These are phyloP conservation scores for Tricholauxania praeusta DNA, from an alignment of 2,888 invertebrate species.

Conservation along the genomic window DNA sequence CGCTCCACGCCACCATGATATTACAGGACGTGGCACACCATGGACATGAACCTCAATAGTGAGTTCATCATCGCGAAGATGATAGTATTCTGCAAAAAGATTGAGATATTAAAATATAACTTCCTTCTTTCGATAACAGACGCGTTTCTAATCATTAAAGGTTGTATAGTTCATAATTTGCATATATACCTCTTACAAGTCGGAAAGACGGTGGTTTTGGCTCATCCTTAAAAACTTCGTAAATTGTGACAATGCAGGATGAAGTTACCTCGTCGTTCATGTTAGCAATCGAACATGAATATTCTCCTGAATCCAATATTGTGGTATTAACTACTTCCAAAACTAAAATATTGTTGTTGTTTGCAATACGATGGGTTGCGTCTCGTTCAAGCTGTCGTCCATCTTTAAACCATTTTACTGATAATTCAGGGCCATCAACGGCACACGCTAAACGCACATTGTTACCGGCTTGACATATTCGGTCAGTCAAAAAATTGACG, in stretches of 20 bases:
- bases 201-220: constrained; percentile 82
- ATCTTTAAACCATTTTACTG: constrained; percentile 82
- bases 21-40: constrained; percentile 65
- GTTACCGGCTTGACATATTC: constrained; percentile 80
- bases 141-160: neutral
- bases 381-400: constrained; percentile 69
- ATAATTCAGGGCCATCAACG: constrained; percentile 79
- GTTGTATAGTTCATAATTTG: neutral
- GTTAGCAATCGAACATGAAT: constrained; percentile 79
- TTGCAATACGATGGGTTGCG: constrained; percentile 67
- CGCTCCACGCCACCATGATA: constrained; percentile 65
- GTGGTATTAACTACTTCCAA: constrained; percentile 72
- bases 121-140: neutral
- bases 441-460: constrained; percentile 84
- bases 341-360: constrained; percentile 72
- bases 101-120: neutral
- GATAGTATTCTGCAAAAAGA: constrained; percentile 64
- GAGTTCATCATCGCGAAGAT: constrained; percentile 72
- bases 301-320: constrained; percentile 75
- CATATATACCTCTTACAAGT: constrained; percentile 70
- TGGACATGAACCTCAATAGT: constrained; percentile 71
- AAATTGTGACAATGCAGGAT: constrained; percentile 81
- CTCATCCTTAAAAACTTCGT: constrained; percentile 78
- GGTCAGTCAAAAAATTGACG: constrained; percentile 76
- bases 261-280: constrained; percentile 79